These are phyloP conservation scores for Callimorpha dominula DNA, from an alignment of 2,888 invertebrate genomes.

Conservation along the genomic window DNA sequence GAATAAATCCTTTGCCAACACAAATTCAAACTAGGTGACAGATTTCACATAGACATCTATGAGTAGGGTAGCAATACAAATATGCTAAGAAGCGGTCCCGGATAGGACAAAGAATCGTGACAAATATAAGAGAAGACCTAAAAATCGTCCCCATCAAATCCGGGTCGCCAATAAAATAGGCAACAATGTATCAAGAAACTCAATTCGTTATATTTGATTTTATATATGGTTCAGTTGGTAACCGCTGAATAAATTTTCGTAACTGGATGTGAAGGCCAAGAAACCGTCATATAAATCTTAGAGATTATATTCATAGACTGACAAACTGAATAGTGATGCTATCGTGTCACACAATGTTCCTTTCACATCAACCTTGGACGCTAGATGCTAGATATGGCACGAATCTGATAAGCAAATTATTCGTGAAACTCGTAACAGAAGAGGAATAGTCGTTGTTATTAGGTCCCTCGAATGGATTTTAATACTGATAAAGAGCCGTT, in stretches of 20 bases:
- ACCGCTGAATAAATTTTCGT: conserved; percentile 52
- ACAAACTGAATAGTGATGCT: conserved; percentile 38
- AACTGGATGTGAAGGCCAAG: conserved; percentile 35
- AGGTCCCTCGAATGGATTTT: conserved; percentile 15
- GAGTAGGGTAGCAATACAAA: conserved; percentile 16
- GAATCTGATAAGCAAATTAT: conserved; percentile 42
- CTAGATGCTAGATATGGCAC: conserved; percentile 42
- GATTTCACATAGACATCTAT: conserved; percentile 8
- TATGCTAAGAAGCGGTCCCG: conserved; percentile 14
- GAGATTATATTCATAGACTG: conserved; percentile 51
- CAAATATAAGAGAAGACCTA: conserved; percentile 11
- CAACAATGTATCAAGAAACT: conserved; percentile 39
- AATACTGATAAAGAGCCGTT: conserved; percentile 6
- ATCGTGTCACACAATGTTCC: conserved; percentile 37
- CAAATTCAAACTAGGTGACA: neutral
- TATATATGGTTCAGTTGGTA: conserved; percentile 45
- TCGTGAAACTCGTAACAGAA: conserved; percentile 23
- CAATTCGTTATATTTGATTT: conserved; percentile 49
- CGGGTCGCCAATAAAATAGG: conserved; percentile 40
- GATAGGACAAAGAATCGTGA: conserved; percentile 9
- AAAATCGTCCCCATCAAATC: conserved; percentile 32
- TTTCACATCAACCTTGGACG: conserved; percentile 35
- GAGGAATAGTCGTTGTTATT: conserved; percentile 15
- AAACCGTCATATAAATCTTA: conserved; percentile 41
- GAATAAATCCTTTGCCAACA: conserved; percentile 1